Base-by-base conservation (phyloP, 53 echinoderm and acorn worm species). In the Crossaster papposus region DNA sequence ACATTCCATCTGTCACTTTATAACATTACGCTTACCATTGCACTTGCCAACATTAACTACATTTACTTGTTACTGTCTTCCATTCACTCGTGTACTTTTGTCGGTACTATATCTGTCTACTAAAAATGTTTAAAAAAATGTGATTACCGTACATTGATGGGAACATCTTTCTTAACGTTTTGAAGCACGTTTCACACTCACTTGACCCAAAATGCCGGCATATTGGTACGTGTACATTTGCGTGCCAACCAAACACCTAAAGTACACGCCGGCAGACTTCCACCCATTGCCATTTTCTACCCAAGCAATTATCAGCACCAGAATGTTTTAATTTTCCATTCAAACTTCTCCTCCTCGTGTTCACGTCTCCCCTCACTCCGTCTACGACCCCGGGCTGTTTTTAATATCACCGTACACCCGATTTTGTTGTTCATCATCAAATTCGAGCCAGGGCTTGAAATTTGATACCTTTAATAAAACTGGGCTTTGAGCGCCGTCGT, bases 391-490 rank as follows among this genome's bases (percentile, higher is more conserved):
- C 24, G n/a, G 11, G 68, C 68, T 68, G 68, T 68, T 68, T n/a
- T 68, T 11, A 26, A 23, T 68, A 68, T 10, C 68, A 26, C 68
- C 68, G 28, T 68, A 18, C 28, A 4, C 1, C 68, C 28, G 58
- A 14, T 14, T 18, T 58, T 28, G 26, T n/a, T 68, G n/a, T n/a
- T n/a, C n/a, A n/a, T 26, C 68, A n/a, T 26, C 24, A 24, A 15
- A 58, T 18, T 4, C 24, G 28, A 68, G 11, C 68, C 10, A 6
- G 24, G 17, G n/a, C 28, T 11, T n/a, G 68, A 18, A 68, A 68
- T 23, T 68, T 68, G 68, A 68, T 68, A 68, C 68, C 68, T 68
- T 68, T 68, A n/a, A n/a, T 68, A 68, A 68, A 68, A 68, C 68
- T 26, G n/a, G 28, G 68, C 68, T 68, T 26, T 28, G 28, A 26